Percentiles rank a stretch among this genome's conserved stretches.
These are phyloP conservation scores for Macrobrachium nipponense DNA, from an alignment of 1,140 invertebrate genomes.

Conservation along the genomic window DNA sequence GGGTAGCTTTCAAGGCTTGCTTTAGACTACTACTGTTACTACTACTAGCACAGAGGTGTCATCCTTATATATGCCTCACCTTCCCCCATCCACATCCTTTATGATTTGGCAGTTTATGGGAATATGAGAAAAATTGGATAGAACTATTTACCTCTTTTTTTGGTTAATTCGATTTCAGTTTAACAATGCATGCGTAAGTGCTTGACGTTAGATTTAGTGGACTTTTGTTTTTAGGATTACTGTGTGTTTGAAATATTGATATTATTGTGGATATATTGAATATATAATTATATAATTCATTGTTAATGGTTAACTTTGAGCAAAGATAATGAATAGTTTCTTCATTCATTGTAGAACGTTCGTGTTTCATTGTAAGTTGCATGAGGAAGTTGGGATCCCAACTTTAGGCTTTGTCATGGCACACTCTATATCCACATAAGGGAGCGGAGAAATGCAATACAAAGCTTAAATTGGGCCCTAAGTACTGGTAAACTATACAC, in stretches of 20 bases:
- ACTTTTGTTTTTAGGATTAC: not conserved
- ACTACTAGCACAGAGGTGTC: not conserved
- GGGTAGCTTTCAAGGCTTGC: not conserved
- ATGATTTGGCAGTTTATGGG: slow-evolving; percentile 37
- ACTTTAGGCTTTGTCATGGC: too few species aligned
- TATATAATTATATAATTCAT: too few species aligned
- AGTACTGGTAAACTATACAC: not conserved
- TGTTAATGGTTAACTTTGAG: too few species aligned
- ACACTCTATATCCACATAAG: too few species aligned
- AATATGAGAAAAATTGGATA: slow-evolving; percentile 27
- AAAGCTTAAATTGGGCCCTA: too few species aligned
- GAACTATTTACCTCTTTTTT: slow-evolving; percentile 41
- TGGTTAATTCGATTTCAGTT: slow-evolving; percentile 19
- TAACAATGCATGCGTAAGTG: slow-evolving; percentile 39
- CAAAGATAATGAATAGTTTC: too few species aligned
- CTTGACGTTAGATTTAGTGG: slow-evolving; percentile 3
- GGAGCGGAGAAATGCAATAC: too few species aligned
- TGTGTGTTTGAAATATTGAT: too few species aligned
- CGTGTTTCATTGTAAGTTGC: too few species aligned
- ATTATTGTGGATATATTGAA: too few species aligned
- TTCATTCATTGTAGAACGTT: too few species aligned
- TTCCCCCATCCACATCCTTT: slow-evolving; percentile 8
- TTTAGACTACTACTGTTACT: not conserved
- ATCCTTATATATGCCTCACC: not conserved
- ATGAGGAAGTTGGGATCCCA: too few species aligned